Evolutionary conservation across 1,140 invertebrate genomes (phyloP), one percentile per base, ranked within the genome.

Genomic region (Apocrypta bakeri): DNA sequence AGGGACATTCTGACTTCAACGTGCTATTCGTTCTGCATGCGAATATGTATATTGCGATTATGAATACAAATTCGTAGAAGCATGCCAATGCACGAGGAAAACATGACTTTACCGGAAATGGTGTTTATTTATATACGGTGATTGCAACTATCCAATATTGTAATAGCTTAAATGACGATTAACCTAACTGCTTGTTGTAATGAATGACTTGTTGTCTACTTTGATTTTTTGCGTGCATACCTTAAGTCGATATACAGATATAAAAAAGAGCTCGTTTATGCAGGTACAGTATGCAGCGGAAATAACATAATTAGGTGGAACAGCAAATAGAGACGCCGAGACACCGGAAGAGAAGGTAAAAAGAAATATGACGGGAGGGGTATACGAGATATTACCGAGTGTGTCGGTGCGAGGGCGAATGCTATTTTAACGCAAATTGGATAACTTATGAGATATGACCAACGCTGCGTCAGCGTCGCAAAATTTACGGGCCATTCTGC

Each of bases 381-480:
- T 37, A 37, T 37, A 37, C 4, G 61, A 17, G 56, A 79, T 73
- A 83, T 82, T 82, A 78, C 66, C 31, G 42, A 42, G 73, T 69
- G 73, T 69, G 80, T 61, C 33, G 61, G 73, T 25, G 78, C 27
- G 40, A n/a, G 61, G 21, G 81, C 88, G 87, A 89, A 87, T 89
- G 87, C 88, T 89, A 90, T 90, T 90, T 89, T 90, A 90, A 90
- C 88, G 88, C 88, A 90, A 91, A 91, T 91, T 90, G 89, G 89
- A 91, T 90, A 91, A 91, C 90, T 91, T 90, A 90, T 90, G 89
- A 91, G 89, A 91, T 90, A 91, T 89, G 87, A 87, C 85, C 81
- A 84, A 29, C 75, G 87, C 89, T 87, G 89, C 85, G 88, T 90
- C 90, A 90, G 88, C 89, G 86, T 87, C 79, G 83, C 84, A 89